Conservation (phyloP, 2,113 vertebrate genomes). For the Sarotherodon lohbergeri region DNA sequence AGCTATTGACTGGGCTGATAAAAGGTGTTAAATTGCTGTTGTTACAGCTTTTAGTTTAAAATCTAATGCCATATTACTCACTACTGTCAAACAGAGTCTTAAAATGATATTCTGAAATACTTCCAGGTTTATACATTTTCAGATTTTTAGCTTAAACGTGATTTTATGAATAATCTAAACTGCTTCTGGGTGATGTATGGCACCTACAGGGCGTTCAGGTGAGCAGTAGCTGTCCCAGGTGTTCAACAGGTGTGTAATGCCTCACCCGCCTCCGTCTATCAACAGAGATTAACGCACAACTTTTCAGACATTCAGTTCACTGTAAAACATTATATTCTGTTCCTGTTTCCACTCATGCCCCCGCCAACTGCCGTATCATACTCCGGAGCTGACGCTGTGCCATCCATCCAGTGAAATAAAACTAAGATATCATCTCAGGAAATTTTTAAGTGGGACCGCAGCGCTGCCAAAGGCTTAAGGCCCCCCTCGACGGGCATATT, state of each 20-base stretch:
- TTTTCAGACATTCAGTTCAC: neutral
- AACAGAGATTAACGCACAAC: neutral
- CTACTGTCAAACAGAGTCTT: neutral
- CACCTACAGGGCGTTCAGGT: neutral
- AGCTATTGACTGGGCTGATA: neutral
- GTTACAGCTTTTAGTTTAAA: neutral
- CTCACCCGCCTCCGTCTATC: fast-evolving
- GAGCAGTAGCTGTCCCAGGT: neutral
- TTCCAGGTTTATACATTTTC: neutral
- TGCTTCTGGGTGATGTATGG: neutral
- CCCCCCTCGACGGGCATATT: conserved; percentile 33
- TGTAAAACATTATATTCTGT: neutral
- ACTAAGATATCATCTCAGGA: conserved; percentile 16
- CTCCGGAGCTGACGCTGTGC: neutral
- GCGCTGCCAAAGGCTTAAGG: conserved; percentile 26
- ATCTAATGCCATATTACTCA: neutral
- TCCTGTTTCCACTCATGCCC: neutral
- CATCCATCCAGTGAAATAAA: conserved; percentile 2
- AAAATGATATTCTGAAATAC: neutral
- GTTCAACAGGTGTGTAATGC: neutral
- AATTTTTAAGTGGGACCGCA: conserved; percentile 20
- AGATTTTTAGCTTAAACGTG: neutral
- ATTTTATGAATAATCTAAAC: neutral
- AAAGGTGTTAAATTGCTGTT: neutral
- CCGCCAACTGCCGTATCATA: neutral